Evolutionary conservation across 1,140 invertebrate genomes (phyloP), one percentile per base, ranked within the genome.

Genomic region (Zophobas atratus): DNA sequence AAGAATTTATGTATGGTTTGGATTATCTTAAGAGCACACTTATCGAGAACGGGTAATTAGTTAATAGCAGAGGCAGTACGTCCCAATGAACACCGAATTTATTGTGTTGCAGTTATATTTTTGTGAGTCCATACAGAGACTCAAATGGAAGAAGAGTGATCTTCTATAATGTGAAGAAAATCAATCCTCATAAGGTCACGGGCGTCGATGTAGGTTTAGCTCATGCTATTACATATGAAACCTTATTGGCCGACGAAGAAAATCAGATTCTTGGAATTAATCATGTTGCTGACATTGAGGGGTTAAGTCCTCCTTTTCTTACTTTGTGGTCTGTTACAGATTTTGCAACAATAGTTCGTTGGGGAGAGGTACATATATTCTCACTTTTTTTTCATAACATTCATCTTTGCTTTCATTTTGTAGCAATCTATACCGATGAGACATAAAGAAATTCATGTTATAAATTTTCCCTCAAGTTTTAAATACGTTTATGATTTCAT

Each of bases 391-490:
- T 4, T n/a, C 2, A 51, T 51, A 51, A 51, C 20, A 2, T 51
- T 55, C 60, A 1, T 88, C 89, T 32, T 20, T 0, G 38, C 4
- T 67, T 67, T 41, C 86, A 20, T 20, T 20, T 20, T 20, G 20
- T 20, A 94, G 92, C 93, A 94, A 91, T 93, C 93, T 1, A 81
- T 93, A 57, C 94, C 94, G 6, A 90, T 94, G 87, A 88, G 94
- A 38, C 93, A 95, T 85, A 95, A 94, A 84, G 90, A 92, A 83
- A 88, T 91, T 46, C 92, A 95, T 82, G 87, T 93, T 55, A 85
- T 94, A 8, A 94, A 95, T 83, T 86, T 94, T 1, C 92, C 93
- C 6, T 81, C 89, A 33, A 88, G 92, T 0, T 82, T 95, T 0
- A 91, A 91, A 80, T 93, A 92, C 83, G 88, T 94, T 32, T 92